Percentiles rank a stretch among this genome's conserved stretches.
Conservation (phyloP, 2,797 vertebrate species). For the Poeciliopsis gracilis region DNA sequence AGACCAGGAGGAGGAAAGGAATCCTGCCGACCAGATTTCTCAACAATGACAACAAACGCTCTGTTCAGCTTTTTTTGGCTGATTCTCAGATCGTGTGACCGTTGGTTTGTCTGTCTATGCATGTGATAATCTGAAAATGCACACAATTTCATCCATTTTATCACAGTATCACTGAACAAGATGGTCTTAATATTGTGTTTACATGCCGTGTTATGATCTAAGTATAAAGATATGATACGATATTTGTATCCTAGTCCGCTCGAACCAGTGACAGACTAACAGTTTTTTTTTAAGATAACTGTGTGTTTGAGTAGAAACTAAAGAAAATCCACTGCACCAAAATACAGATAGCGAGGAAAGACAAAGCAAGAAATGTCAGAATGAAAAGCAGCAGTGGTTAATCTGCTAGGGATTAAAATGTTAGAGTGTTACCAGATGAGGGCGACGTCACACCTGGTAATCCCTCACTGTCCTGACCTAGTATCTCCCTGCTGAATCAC, state of each 20-base stretch:
- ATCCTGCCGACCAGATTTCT: conserved; percentile 53
- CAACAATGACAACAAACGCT: conserved; percentile 44
- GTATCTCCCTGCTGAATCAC: conserved; percentile 32
- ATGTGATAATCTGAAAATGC: background rate
- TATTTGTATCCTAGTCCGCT: conserved; percentile 34
- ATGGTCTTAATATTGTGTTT: background rate
- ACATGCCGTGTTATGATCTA: conserved; percentile 14
- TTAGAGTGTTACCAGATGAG: conserved; percentile 46
- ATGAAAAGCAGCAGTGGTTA: conserved; percentile 41
- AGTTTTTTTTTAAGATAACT: conserved; percentile 35
- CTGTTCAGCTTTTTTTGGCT: conserved; percentile 54
- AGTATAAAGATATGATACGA: conserved; percentile 28
- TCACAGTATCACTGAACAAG: background rate
- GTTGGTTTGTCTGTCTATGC: conserved; percentile 14
- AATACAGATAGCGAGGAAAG: background rate
- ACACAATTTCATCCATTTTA: background rate
- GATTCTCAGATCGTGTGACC: conserved; percentile 42
- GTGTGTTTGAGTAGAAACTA: background rate
- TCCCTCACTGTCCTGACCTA: conserved; percentile 64
- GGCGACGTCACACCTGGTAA: conserved; percentile 49
- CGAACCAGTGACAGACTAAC: conserved; percentile 31
- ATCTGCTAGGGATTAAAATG: conserved; percentile 67
- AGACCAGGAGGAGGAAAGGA: conserved; percentile 63
- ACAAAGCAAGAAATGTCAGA: conserved; percentile 12
- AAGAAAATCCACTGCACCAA: background rate